Evolutionary conservation across 1,140 invertebrate species (phyloP).

Genomic region (Drosophila sproati): DNA sequence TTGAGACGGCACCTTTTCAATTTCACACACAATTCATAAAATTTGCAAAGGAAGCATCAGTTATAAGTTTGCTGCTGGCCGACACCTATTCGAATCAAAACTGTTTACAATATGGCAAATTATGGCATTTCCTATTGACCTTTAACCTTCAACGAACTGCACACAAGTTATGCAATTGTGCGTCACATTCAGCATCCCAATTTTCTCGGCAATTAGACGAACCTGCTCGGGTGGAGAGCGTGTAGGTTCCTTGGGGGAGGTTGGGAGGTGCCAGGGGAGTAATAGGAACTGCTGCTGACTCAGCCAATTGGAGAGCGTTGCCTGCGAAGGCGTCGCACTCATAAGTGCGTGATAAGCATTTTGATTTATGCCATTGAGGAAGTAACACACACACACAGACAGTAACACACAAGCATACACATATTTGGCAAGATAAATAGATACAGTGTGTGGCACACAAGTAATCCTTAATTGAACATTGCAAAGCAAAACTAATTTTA

Average conservation of each 20-base stretch:
- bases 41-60: slow-evolving; percentile 45
- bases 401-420: slow-evolving; percentile 29
- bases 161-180: slow-evolving; percentile 79
- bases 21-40: slow-evolving; percentile 46
- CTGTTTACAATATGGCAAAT: slow-evolving; percentile 74
- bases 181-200: slow-evolving; percentile 47
- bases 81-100: slow-evolving; percentile 40
- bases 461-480: slow-evolving; percentile 79
- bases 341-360: slow-evolving; percentile 79
- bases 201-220: slow-evolving; percentile 52
- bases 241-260: not conserved
- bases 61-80: not conserved
- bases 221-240: not conserved
- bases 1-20: slow-evolving; percentile 10
- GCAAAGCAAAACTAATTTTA: slow-evolving; percentile 78
- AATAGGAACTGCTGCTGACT: slow-evolving; percentile 4
- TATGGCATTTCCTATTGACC: slow-evolving; percentile 78
- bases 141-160: slow-evolving; percentile 31
- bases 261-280: not conserved
- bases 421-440: slow-evolving; percentile 32
- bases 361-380: slow-evolving; percentile 77
- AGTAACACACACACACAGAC: slow-evolving; percentile 28
- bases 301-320: slow-evolving; percentile 24
- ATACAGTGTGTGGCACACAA: slow-evolving; percentile 45
- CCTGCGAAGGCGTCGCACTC: slow-evolving; percentile 41